These are phyloP conservation scores for Halichoeres trimaculatus DNA, from an alignment of 2,113 vertebrate species.

Conservation along the genomic window DNA sequence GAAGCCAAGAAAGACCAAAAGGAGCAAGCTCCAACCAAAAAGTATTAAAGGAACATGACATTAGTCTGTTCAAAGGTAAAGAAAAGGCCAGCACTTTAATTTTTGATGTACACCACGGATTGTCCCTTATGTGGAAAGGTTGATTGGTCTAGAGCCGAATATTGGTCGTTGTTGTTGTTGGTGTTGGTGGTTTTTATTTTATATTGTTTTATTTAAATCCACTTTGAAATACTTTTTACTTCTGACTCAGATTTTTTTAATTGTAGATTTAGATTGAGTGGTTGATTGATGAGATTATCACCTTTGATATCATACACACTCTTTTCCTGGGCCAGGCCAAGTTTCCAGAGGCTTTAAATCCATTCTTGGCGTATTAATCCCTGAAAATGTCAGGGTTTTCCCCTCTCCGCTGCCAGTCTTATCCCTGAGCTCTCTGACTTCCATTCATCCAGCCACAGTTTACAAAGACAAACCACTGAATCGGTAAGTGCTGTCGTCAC, in stretches of 20 bases:
- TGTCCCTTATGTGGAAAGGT: too few species aligned
- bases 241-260: neutral
- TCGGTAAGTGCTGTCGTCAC: conserved; percentile 59
- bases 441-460: conserved; percentile 50
- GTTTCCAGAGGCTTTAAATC: neutral
- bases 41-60: too few species aligned
- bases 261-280: neutral
- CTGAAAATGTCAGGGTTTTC: conserved; percentile 21
- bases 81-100: too few species aligned
- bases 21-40: too few species aligned
- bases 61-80: too few species aligned
- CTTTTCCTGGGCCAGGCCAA: neutral
- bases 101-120: too few species aligned
- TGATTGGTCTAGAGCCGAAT: too few species aligned
- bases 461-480: conserved; percentile 45
- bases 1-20: too few species aligned
- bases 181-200: too few species aligned
- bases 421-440: conserved; percentile 29
- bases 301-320: neutral
- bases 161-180: too few species aligned
- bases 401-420: conserved; percentile 9
- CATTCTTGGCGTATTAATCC: neutral
- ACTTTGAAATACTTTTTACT: neutral
- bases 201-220: too few species aligned
- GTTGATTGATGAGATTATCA: neutral